Percentiles rank a stretch among this genome's conserved stretches.
phyloP scores from a whole-genome alignment of 1,140 invertebrate genomes.

The Aethina tumida region DNA sequence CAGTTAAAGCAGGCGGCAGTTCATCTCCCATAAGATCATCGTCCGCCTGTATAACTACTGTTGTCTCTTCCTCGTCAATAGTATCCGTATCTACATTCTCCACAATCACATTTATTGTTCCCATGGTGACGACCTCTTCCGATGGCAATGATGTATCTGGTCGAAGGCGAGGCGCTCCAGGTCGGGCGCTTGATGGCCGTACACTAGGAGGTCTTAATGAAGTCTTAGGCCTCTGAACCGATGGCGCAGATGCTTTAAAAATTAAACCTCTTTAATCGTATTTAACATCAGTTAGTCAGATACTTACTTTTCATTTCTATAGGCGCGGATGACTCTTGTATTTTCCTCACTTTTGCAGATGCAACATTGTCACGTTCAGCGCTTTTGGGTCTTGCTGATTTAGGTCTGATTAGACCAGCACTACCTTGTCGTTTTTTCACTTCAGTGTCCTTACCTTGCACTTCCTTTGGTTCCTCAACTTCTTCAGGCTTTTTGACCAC shows the following conservation, averaged over 20 bases:
- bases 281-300: background rate
- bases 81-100: conserved; percentile 50
- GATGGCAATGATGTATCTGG: conserved; percentile 42
- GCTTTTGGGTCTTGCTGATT: conserved; percentile 24
- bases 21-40: conserved; percentile 5
- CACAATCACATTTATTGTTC: conserved; percentile 57
- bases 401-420: conserved; percentile 15
- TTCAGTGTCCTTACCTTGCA: conserved; percentile 5
- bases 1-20: background rate
- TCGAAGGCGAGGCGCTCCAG: conserved; percentile 60
- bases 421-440: conserved; percentile 12
- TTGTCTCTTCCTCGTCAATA: conserved; percentile 40
- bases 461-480: conserved; percentile 1
- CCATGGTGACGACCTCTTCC: conserved; percentile 39
- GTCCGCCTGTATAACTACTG: conserved; percentile 40
- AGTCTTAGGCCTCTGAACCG: conserved; percentile 42
- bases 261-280: too few relatives aligned
- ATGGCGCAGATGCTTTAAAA: too few relatives aligned
- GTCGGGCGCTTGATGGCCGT: conserved; percentile 64
- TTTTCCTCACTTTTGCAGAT: background rate
- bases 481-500: background rate
- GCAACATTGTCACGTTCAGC: conserved; percentile 9
- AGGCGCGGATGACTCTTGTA: too few relatives aligned
- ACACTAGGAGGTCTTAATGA: conserved; percentile 53
- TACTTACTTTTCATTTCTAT: background rate